Evolutionary conservation across 2,113 vertebrate genomes (phyloP), one percentile per base, ranked within the genome.

Genomic region (Thomomys bottae): DNA sequence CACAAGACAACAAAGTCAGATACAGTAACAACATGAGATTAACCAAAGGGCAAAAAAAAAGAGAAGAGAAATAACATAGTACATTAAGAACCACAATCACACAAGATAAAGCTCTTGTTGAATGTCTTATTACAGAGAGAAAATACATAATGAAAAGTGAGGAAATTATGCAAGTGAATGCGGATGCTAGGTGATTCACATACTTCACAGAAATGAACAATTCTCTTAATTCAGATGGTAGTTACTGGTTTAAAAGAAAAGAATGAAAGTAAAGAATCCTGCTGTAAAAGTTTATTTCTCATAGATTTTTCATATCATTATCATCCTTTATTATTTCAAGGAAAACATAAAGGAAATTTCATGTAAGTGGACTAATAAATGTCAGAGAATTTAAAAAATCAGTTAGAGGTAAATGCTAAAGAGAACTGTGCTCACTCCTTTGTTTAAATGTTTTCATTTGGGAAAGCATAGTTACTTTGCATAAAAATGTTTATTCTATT

Each of bases 221-320:
- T 59, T 72, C 6, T 87, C 73, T 89, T 84, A 42, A 84, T 78
- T 89, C 82, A 94, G 75, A 77, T 7, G 17, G 75, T 75, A 45
- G 57, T 86, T 64, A 20, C 61, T 70, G 26, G 14, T 81, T 83
- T 68, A 88, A 8, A 71, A 5, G 59, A 88, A 8, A 71, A 5
- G 59, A 14, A 42, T 68, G 81, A 78, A 80, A 4, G 15, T 81
- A 79, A 83, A 82, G 40, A 81, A 84, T 71, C 26, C 67, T 78
- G 66, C 54, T 18, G 49, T 38, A 85, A 18, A 77, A 73, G 3
- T 8, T 88, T 1, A 23, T 54, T 38, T 92, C 90, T 70, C 2
- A 91, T 5, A 81, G 49, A 54, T 30, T 76, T 81, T 76, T 84
- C 84, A n/a, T 64, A 36, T 24, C 49, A 76, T 45, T 61, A 26